Base-by-base conservation (phyloP, 2,113 vertebrate genomes). In the Cepphus grylle region DNA sequence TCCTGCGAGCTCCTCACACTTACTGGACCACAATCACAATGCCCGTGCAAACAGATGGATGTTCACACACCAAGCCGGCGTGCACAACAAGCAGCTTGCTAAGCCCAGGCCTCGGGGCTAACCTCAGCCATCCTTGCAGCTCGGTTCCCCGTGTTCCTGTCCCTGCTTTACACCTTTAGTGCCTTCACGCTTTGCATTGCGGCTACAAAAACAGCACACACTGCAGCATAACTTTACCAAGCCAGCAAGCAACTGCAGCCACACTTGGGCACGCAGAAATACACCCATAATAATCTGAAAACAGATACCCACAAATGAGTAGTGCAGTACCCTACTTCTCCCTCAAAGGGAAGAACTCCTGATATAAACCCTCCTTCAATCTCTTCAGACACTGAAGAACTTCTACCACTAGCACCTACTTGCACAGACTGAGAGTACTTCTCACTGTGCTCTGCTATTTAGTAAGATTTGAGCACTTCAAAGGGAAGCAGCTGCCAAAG, bases 151-250 rank as follows among this genome's bases (percentile, higher is more conserved):
- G 0, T 5, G n/a, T 34, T 79, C 14, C 83, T 53, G 50, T 3
- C 66, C 38, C 30, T 32, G 49, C 53, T 86, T 55, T 32, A 45
- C 62, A 52, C 67, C 52, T 17, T 32, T 40, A 52, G 2, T 8
- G 15, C 43, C 73, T 50, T 32, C 43, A 9, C 2, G 0, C 45
- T 18, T 27, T 1, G 29, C 2, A 2, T 8, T 0, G 32, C 20
- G 4, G 71, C 47, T 30, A 11, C 52, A 17, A 42, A 2, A 29
- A 18, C 0, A 23, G 43, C 17, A 15, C 14, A 1, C 0, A 1
- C 59, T 34, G 11, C 0, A 0, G 30, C 27, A 34, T 0, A 30
- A 34, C 67, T 78, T 27, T 2, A 34, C 34, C 0, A 0, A 53
- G 18, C 19, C 87, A 66, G 58, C 29, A 47, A 62, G n/a, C 42